A percentile compares a stretch with the other conserved stretches of the same genome.
These are phyloP conservation scores for Drosophila leonis DNA, from an alignment of 2,888 invertebrate genomes.

Conservation along the genomic window DNA sequence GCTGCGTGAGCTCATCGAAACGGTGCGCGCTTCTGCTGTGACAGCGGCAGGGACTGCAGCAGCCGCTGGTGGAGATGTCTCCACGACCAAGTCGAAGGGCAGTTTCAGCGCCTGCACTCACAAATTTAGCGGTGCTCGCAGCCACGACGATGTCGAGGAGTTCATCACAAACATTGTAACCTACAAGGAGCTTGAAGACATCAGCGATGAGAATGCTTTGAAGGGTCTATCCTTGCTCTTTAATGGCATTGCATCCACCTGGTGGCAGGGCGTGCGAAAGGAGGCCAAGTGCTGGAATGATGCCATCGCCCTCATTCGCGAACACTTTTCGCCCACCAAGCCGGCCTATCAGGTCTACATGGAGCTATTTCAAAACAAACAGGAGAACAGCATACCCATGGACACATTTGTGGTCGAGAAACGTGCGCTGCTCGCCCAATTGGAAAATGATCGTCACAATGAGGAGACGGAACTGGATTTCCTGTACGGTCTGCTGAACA, in stretches of 20 bases:
- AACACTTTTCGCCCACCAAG: conserved; percentile 83
- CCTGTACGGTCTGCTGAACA: conserved; percentile 80
- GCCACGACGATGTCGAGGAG: conserved; percentile 81
- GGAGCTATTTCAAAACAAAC: conserved; percentile 81
- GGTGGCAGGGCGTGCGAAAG: conserved; percentile 84
- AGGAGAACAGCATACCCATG: conserved; percentile 67
- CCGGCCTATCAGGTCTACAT: conserved; percentile 83
- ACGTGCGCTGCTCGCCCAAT: conserved; percentile 81
- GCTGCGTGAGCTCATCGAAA: conserved; percentile 14
- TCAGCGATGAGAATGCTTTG: conserved; percentile 81
- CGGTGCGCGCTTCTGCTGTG: background rate
- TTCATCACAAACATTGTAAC: conserved; percentile 79
- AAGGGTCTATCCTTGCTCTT: conserved; percentile 81
- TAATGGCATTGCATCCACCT: conserved; percentile 78
- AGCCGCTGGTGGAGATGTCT: background rate
- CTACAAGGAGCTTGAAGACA: conserved; percentile 81
- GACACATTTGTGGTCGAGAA: conserved; percentile 82
- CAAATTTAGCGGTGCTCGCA: conserved; percentile 76
- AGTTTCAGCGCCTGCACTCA: conserved; percentile 76
- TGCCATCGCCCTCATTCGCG: conserved; percentile 77
- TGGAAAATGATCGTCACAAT: conserved; percentile 80
- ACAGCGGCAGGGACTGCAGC: background rate
- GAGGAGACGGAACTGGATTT: conserved; percentile 83
- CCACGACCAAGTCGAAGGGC: conserved; percentile 65
- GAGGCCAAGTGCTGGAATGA: conserved; percentile 83